phyloP scores from a whole-genome alignment of 2,113 vertebrate species.

The Caloenas nicobarica region DNA sequence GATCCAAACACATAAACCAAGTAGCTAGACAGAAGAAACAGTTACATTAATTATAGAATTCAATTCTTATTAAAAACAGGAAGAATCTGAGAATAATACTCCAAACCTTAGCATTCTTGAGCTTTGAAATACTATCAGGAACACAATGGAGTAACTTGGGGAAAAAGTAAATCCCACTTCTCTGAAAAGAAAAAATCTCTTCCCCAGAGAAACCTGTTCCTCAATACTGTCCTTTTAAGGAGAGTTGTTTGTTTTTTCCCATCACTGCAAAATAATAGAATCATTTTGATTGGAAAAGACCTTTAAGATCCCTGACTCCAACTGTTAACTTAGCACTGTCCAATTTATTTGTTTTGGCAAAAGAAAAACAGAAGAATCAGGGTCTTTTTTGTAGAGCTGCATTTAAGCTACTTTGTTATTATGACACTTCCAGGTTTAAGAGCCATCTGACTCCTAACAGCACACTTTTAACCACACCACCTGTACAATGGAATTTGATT shows the following conservation, averaged over 20 bases:
- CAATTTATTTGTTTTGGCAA: not conserved
- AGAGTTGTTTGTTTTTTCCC: not conserved
- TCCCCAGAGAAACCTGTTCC: not conserved
- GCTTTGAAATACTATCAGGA: not conserved
- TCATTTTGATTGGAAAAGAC: too few species aligned
- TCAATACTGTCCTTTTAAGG: not conserved
- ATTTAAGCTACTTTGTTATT: not conserved
- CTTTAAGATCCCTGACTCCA: too few species aligned
- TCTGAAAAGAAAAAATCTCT: not conserved
- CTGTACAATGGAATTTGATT: not conserved
- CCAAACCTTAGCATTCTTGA: not conserved
- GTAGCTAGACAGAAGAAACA: slow-evolving; percentile 11
- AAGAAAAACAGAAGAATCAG: not conserved
- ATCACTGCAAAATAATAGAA: not conserved
- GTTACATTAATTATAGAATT: not conserved
- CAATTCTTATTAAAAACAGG: not conserved
- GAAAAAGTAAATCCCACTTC: not conserved
- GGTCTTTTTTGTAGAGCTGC: not conserved
- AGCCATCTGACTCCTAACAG: not conserved
- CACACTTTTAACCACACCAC: not conserved
- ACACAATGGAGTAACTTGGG: not conserved
- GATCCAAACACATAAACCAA: not conserved
- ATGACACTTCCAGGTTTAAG: not conserved
- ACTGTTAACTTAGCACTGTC: not conserved
- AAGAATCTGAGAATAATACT: not conserved